These are phyloP conservation scores for Brenthis daphne DNA, from an alignment of 2,888 invertebrate species.

Conservation along the genomic window DNA sequence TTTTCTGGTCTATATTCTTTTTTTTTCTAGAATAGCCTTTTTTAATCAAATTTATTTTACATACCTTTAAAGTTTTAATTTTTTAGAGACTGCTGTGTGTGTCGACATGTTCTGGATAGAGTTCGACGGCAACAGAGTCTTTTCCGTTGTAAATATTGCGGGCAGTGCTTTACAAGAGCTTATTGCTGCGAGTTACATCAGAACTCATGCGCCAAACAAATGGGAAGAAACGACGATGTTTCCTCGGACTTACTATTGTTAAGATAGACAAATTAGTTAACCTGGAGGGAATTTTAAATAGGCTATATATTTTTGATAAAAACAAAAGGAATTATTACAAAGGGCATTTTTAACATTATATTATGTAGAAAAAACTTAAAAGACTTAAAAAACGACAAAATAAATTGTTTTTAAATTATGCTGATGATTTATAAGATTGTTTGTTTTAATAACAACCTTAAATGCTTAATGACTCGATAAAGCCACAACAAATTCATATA, in stretches of 20 bases:
- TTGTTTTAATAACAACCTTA: slow-evolving; percentile 9
- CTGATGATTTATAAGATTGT: background rate
- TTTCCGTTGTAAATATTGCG: slow-evolving; percentile 64
- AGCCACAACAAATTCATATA: slow-evolving; percentile 15
- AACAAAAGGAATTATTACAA: too few relatives aligned
- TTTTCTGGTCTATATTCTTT: too few relatives aligned
- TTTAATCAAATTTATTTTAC: too few relatives aligned
- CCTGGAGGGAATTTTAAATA: too few relatives aligned
- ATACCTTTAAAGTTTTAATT: background rate
- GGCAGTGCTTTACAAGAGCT: slow-evolving; percentile 63
- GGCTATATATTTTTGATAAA: too few relatives aligned
- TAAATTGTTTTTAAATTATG: background rate
- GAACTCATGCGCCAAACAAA: slow-evolving; percentile 53
- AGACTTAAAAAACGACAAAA: too few relatives aligned
- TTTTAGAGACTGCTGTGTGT: slow-evolving; percentile 64
- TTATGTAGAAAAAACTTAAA: too few relatives aligned
- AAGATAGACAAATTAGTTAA: slow-evolving; percentile 43
- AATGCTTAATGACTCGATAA: slow-evolving; percentile 12
- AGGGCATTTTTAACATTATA: too few relatives aligned
- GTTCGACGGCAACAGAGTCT: slow-evolving; percentile 42
- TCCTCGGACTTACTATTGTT: slow-evolving; percentile 53
- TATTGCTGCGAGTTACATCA: slow-evolving; percentile 73
- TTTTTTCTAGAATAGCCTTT: too few relatives aligned
- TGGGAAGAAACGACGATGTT: slow-evolving; percentile 49
- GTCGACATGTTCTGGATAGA: slow-evolving; percentile 57